Evolutionary conservation across 1,140 invertebrate genomes (phyloP).

Genomic region (Aphaenogaster ashmeadi): DNA sequence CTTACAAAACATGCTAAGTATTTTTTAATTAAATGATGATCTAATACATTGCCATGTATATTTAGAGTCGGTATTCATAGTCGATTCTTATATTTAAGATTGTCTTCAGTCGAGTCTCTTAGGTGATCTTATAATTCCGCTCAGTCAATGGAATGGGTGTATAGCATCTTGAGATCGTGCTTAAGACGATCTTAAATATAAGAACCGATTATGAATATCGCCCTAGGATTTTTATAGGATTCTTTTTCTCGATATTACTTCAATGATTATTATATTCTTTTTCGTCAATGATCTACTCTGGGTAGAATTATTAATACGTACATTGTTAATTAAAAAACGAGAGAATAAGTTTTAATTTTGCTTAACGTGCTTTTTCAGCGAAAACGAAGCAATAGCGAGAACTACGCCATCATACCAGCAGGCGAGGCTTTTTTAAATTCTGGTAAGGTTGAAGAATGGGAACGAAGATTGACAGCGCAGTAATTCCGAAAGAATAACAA

Average conservation of each 20-base stretch:
- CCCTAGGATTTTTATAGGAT: neutral
- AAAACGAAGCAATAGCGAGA: constrained; percentile 45
- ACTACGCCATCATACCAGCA: neutral
- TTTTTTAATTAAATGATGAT: neutral
- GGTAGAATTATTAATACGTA: neutral
- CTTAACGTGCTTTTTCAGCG: neutral
- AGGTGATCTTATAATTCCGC: too few species aligned
- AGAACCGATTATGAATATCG: too few species aligned
- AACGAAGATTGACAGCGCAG: neutral
- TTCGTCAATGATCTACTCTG: neutral
- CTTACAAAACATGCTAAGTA: neutral
- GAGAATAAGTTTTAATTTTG: neutral
- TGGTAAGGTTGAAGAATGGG: neutral
- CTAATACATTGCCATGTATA: neutral
- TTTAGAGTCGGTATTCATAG: neutral
- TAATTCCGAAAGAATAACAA: neutral
- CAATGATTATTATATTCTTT: neutral
- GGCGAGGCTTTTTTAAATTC: constrained; percentile 29
- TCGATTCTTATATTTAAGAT: too few species aligned
- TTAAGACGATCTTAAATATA: too few species aligned
- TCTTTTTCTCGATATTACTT: neutral
- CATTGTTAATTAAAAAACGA: neutral
- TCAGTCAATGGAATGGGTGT: too few species aligned
- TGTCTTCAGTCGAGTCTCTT: too few species aligned
- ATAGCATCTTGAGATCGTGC: too few species aligned